These are phyloP conservation scores for Cygnus buccinator DNA, from an alignment of 2,113 vertebrate species.

Conservation along the genomic window DNA sequence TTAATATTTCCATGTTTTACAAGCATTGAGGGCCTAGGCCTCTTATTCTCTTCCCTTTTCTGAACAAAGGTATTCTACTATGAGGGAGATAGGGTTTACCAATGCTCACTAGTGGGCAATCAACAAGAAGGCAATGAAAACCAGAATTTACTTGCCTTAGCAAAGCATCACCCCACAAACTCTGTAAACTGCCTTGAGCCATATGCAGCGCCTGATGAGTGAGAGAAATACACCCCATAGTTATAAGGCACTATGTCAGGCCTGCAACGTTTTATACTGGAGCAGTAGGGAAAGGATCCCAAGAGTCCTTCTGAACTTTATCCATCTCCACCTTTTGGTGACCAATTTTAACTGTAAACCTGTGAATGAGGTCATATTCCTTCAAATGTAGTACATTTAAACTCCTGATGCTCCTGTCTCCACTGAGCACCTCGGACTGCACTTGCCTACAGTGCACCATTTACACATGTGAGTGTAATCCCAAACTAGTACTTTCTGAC, in stretches of 20 bases:
- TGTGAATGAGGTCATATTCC: accelerated
- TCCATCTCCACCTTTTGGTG: background rate
- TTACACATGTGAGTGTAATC: background rate
- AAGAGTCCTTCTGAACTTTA: background rate
- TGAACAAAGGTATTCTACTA: background rate
- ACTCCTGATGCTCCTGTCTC: background rate
- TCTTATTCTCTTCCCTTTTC: background rate
- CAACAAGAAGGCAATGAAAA: background rate
- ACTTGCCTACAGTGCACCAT: background rate
- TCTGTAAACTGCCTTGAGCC: background rate
- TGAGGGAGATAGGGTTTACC: background rate
- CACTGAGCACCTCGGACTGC: background rate
- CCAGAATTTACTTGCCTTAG: background rate
- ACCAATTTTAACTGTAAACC: background rate
- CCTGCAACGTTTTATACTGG: accelerated
- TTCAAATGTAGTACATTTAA: background rate
- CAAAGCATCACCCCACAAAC: background rate
- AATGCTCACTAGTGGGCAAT: background rate
- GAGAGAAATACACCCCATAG: background rate
- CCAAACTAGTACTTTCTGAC: background rate
- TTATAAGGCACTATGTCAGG: background rate
- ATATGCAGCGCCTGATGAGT: accelerated
- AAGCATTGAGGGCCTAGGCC: background rate
- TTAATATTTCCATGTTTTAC: background rate
- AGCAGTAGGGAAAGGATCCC: background rate